phyloP scores from a whole-genome alignment of 2,113 vertebrate genomes.

The Thryonomys swinderianus region DNA sequence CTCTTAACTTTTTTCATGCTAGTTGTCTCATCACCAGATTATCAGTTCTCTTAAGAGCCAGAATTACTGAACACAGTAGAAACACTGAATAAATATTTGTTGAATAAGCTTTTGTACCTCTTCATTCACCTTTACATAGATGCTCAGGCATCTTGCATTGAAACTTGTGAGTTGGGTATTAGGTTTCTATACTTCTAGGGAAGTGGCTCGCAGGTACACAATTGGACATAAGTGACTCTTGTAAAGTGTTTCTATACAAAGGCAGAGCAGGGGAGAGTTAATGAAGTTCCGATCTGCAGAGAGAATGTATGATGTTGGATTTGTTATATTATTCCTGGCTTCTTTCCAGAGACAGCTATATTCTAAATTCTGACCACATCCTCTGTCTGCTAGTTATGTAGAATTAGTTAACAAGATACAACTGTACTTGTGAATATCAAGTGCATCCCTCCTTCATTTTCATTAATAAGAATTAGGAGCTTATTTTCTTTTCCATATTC shows the following conservation, averaged over 20 bases:
- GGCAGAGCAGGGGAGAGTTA: background rate
- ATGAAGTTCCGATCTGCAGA: background rate
- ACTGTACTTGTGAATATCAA: background rate
- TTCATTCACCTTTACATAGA: background rate
- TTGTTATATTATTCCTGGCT: constrained; percentile 50
- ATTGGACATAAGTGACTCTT: background rate
- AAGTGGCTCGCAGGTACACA: background rate
- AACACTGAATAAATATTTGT: background rate
- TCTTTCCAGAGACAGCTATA: constrained; percentile 7
- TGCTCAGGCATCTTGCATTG: background rate
- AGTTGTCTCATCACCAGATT: background rate
- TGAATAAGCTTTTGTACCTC: background rate
- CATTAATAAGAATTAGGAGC: background rate
- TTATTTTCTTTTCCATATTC: background rate
- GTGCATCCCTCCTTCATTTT: background rate
- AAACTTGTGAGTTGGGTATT: background rate
- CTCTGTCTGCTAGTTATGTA: background rate
- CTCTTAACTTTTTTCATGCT: background rate
- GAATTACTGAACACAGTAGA: background rate
- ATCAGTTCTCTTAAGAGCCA: background rate
- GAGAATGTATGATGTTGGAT: background rate
- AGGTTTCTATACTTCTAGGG: background rate
- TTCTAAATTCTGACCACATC: constrained; percentile 13
- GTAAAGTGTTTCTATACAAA: background rate
- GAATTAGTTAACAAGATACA: constrained; percentile 33